These are phyloP conservation scores for Lutra lutra DNA, from an alignment of 2,797 vertebrate species.

Conservation along the genomic window DNA sequence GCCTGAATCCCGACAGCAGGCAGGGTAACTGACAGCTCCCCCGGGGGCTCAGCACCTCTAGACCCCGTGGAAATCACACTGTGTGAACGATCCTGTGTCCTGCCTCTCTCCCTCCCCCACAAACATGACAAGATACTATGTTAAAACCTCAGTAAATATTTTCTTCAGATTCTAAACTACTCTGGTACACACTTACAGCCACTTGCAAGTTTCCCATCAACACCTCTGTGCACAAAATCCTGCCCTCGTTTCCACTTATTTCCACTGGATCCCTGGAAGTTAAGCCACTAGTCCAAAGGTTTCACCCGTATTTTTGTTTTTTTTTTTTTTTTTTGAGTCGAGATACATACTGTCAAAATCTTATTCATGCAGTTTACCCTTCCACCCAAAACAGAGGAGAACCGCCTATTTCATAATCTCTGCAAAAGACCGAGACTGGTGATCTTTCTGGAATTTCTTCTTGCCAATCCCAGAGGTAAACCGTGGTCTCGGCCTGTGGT, in stretches of 20 bases:
- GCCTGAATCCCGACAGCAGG: background rate
- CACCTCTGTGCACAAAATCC: too few species aligned
- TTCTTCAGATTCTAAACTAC: background rate
- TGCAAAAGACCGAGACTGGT: rapidly evolving
- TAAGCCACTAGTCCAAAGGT: background rate
- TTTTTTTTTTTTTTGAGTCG: too few species aligned
- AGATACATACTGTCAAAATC: background rate
- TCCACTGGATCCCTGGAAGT: background rate
- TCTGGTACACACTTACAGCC: background rate
- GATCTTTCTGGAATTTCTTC: background rate
- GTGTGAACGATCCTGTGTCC: background rate
- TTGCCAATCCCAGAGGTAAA: background rate
- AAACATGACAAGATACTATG: background rate
- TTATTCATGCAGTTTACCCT: background rate
- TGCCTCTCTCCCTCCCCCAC: background rate
- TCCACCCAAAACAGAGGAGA: background rate
- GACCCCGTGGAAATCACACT: rapidly evolving
- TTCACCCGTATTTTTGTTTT: rapidly evolving
- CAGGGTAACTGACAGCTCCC: background rate
- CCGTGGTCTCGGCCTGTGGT: background rate
- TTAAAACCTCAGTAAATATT: background rate
- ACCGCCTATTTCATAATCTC: rapidly evolving
- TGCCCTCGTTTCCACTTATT: background rate
- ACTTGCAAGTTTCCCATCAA: background rate
- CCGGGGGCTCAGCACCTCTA: background rate